A percentile compares a stretch with the other conserved stretches of the same genome.
These are phyloP conservation scores for Aphelocoma coerulescens DNA, from an alignment of 2,113 vertebrate genomes.

Conservation along the genomic window DNA sequence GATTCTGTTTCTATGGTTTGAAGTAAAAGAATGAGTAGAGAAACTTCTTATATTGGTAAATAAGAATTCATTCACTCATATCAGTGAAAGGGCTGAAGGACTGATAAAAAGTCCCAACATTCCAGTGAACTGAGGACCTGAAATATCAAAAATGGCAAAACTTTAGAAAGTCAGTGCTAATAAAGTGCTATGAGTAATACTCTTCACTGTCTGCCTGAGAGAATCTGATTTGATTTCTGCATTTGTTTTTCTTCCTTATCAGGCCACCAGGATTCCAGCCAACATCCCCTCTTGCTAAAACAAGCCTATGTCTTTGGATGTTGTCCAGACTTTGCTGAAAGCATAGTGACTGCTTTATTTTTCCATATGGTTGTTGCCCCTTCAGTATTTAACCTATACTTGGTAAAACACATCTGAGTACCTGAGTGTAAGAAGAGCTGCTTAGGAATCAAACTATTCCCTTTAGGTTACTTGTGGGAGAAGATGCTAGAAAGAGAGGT, in stretches of 20 bases:
- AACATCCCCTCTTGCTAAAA: background rate
- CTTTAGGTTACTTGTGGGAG: background rate
- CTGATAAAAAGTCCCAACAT: background rate
- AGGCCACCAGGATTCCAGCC: background rate
- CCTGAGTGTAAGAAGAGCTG: background rate
- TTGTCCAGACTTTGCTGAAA: conserved; percentile 2
- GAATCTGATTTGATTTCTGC: background rate
- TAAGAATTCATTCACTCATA: background rate
- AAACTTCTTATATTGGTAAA: background rate
- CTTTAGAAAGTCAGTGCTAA: background rate
- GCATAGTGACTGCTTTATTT: background rate
- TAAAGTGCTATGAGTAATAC: background rate
- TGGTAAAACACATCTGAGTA: background rate
- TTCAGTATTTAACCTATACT: background rate
- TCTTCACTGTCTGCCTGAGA: background rate
- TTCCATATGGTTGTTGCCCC: background rate
- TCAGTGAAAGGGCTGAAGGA: background rate
- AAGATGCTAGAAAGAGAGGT: background rate
- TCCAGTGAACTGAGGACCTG: background rate
- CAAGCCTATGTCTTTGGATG: background rate
- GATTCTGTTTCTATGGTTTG: background rate
- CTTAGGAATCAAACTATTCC: background rate
- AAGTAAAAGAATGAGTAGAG: background rate
- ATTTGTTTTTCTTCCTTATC: conserved; percentile 10
- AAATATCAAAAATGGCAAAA: background rate